Percentiles rank a stretch among this genome's conserved stretches.
Evolutionary conservation across 2,113 vertebrate species (phyloP).

Genomic region (Plecturocebus donacophilus): DNA sequence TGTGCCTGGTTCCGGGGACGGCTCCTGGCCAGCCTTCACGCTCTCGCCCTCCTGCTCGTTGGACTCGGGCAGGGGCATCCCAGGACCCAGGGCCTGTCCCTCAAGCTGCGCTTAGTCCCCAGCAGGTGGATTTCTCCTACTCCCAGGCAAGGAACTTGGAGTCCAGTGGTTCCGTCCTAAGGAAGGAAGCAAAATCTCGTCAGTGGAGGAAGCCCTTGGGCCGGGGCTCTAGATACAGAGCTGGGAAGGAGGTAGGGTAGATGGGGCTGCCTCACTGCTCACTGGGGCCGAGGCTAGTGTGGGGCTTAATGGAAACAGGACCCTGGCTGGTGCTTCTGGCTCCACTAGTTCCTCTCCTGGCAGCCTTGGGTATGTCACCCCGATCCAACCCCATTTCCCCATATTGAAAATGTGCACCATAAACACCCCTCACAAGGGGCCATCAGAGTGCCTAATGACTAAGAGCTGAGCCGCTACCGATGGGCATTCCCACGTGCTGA

Average conservation of each 20-base stretch:
- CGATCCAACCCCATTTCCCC: neutral
- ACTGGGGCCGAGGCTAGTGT: neutral
- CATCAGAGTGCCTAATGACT: neutral
- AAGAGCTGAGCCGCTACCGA: too few relatives aligned
- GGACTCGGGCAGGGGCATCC: conserved; percentile 57
- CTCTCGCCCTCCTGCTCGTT: conserved; percentile 29
- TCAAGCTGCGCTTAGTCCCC: neutral
- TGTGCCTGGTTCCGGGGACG: rapidly evolving
- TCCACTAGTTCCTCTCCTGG: neutral
- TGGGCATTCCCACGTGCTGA: neutral
- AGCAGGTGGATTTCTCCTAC: neutral
- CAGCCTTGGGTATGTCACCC: neutral
- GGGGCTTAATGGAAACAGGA: neutral
- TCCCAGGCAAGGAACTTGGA: neutral
- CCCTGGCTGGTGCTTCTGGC: neutral
- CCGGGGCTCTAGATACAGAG: rapidly evolving
- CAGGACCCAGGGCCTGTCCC: neutral
- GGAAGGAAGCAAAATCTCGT: neutral
- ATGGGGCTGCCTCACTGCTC: neutral
- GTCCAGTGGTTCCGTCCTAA: neutral
- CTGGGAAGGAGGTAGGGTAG: neutral
- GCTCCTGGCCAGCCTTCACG: conserved; percentile 27
- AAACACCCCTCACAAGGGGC: neutral
- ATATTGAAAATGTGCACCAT: neutral
- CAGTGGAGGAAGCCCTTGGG: neutral